Conservation (phyloP, 2,113 vertebrate species). For the Anarhynchus alexandrinus region DNA sequence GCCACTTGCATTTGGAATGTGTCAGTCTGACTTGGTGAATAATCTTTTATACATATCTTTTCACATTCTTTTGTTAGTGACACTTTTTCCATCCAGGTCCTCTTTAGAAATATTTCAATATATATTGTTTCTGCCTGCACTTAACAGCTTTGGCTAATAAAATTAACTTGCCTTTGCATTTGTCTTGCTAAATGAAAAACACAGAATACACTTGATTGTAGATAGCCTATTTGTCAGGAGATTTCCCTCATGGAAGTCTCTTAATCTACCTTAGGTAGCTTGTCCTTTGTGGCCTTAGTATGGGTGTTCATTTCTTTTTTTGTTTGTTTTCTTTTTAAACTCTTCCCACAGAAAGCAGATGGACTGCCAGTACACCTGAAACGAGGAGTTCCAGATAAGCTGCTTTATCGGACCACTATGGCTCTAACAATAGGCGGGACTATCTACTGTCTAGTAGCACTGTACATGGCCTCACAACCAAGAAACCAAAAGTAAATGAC, state of each 20-base stretch:
- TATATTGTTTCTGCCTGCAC: neutral
- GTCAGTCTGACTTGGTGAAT: slow-evolving; percentile 40
- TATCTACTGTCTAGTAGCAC: slow-evolving; percentile 89
- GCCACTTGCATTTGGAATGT: slow-evolving; percentile 16
- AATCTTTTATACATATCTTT: neutral
- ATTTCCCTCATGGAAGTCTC: neutral
- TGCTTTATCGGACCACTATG: slow-evolving; percentile 97
- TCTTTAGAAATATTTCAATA: neutral
- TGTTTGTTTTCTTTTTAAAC: neutral
- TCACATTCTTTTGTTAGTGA: neutral
- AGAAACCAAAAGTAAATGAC: slow-evolving; percentile 70
- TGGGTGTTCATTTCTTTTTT: neutral
- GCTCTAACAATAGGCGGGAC: slow-evolving; percentile 90
- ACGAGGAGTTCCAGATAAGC: slow-evolving; percentile 83
- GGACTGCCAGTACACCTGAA: slow-evolving; percentile 89
- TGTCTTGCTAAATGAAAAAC: neutral
- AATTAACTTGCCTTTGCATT: neutral
- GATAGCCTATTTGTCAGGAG: neutral
- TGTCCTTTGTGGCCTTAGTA: neutral
- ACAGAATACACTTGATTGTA: neutral
- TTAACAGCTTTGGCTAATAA: slow-evolving; percentile 39
- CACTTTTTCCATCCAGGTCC: neutral
- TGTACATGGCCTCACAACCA: slow-evolving; percentile 89
- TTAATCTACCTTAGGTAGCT: neutral
- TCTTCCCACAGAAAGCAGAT: slow-evolving; percentile 74